Evolutionary conservation across 2,113 vertebrate species (phyloP).

Genomic region (Bubo blakistoni): DNA sequence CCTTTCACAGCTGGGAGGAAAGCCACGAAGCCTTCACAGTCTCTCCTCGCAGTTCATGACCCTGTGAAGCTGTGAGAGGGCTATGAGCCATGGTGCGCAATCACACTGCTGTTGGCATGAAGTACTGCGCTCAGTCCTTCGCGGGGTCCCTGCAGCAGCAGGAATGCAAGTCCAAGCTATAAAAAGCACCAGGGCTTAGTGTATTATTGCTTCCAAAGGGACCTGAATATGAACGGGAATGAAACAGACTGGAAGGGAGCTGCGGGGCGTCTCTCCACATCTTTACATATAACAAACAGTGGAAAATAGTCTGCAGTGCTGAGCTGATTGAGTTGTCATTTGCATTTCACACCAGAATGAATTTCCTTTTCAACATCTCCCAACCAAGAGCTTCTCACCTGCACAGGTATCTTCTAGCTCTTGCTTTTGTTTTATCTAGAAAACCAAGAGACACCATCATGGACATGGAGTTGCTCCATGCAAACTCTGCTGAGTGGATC

Average conservation of each 20-base stretch:
- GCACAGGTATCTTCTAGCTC: not conserved
- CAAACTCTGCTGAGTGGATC: not conserved
- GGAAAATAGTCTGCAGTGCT: not conserved
- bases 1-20: not conserved
- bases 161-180: not conserved
- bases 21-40: not conserved
- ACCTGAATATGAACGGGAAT: not conserved
- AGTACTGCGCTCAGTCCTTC: not conserved
- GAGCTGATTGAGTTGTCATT: not conserved
- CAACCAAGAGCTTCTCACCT: not conserved
- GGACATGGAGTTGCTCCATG: not conserved
- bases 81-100: not conserved
- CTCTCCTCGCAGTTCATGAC: not conserved
- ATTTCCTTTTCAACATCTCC: not conserved
- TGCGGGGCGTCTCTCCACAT: not conserved
- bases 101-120: not conserved
- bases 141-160: not conserved
- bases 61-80: not conserved
- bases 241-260: not conserved
- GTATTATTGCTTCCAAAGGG: not conserved
- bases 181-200: not conserved
- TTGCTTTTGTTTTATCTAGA: not conserved
- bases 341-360: not conserved
- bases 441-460: not conserved
- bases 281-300: not conserved